A percentile compares a stretch with the other conserved stretches of the same genome.
Evolutionary conservation across 1,140 invertebrate genomes (phyloP).

Genomic region (Aphidius gifuensis): DNA sequence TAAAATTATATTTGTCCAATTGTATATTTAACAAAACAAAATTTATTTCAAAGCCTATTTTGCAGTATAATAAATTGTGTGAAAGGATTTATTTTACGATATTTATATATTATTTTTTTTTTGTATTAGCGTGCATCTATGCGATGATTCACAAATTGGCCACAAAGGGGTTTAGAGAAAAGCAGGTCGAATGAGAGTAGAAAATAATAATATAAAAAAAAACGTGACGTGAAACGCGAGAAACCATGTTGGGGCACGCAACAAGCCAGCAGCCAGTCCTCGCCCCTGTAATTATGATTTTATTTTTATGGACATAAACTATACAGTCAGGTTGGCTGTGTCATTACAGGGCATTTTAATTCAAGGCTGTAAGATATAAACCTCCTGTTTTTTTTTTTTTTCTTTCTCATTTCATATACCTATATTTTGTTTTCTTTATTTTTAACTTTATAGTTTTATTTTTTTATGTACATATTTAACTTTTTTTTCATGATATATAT

Average conservation of each 20-base stretch:
- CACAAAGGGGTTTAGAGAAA: no score
- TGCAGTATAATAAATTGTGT: no score
- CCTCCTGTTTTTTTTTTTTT: conserved; percentile 21
- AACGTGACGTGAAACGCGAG: not conserved
- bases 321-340: conserved; percentile 48
- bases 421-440: not conserved
- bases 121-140: no score
- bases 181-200: no score
- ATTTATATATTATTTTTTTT: no score
- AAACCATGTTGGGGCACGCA: conserved; percentile 15
- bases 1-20: no score
- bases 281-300: conserved; percentile 55
- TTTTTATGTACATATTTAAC: not conserved
- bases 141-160: no score
- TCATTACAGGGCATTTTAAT: conserved; percentile 56
- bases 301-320: conserved; percentile 57
- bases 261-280: conserved; percentile 37
- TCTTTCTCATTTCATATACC: not conserved
- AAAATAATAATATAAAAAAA: no score
- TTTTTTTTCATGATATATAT: not conserved
- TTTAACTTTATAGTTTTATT: not conserved
- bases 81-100: no score
- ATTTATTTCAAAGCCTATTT: no score
- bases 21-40: no score
- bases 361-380: conserved; percentile 52